Evolutionary conservation across 2,888 invertebrate species (phyloP).

Genomic region (Thereva nobilitata): DNA sequence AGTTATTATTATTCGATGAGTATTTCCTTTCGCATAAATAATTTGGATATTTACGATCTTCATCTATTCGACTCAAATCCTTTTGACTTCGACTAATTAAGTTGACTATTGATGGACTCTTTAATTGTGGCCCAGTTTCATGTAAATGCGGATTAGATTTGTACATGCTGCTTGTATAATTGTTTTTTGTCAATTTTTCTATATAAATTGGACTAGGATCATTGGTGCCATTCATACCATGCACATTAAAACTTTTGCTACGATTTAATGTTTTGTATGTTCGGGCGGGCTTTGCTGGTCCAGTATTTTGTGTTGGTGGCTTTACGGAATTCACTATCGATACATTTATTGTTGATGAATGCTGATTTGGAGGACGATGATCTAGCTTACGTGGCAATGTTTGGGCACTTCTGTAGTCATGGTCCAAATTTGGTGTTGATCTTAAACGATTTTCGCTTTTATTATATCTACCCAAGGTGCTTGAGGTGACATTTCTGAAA

Average conservation of each 20-base stretch:
- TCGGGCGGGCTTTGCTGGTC: conserved; percentile 78
- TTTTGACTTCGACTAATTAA: conserved; percentile 82
- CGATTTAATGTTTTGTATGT: conserved; percentile 76
- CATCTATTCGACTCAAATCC: conserved; percentile 69
- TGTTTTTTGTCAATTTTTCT: conserved; percentile 55
- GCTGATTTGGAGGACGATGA: conserved; percentile 47
- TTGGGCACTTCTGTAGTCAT: conserved; percentile 67
- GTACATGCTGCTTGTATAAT: conserved; percentile 62
- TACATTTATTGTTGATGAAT: conserved; percentile 69
- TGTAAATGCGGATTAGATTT: conserved; percentile 80
- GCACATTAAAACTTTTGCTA: conserved; percentile 85
- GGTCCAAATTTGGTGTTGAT: conserved; percentile 59
- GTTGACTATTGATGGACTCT: conserved; percentile 85
- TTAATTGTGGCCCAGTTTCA: conserved; percentile 71
- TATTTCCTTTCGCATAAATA: conserved; percentile 42
- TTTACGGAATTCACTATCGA: conserved; percentile 64
- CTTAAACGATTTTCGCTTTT: conserved; percentile 76
- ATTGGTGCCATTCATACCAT: conserved; percentile 63
- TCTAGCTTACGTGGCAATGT: conserved; percentile 73
- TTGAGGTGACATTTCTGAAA: conserved; percentile 55
- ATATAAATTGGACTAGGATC: conserved; percentile 59
- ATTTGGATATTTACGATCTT: conserved; percentile 49
- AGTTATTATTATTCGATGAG: conserved; percentile 44
- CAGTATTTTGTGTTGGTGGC: conserved; percentile 55
- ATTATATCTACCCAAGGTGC: conserved; percentile 80